Percentiles rank a stretch among this genome's conserved stretches.
phyloP scores from a whole-genome alignment of 2,113 vertebrate species.

The Perca flavescens region DNA sequence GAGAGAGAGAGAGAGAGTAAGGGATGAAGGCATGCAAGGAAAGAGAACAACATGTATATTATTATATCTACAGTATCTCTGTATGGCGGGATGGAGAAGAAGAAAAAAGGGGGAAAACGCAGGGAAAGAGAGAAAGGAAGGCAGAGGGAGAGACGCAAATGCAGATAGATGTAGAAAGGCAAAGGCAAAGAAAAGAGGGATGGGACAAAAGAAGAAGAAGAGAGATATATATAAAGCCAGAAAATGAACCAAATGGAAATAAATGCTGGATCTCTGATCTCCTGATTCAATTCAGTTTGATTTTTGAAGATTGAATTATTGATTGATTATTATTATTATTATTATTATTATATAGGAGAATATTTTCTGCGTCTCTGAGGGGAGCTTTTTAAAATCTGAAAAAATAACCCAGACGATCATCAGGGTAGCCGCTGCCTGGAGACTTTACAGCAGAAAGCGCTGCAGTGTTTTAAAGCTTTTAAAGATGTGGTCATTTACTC shows the following conservation, averaged over 20 bases:
- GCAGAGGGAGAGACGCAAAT: background rate
- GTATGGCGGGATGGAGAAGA: background rate
- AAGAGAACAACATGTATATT: background rate
- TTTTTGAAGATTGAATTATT: background rate
- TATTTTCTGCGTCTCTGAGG: background rate
- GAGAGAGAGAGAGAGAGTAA: slow-evolving; percentile 2
- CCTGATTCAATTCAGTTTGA: background rate
- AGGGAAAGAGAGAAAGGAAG: background rate
- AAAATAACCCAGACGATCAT: background rate
- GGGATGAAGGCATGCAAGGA: slow-evolving; percentile 20
- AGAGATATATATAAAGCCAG: background rate
- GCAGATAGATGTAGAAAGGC: background rate
- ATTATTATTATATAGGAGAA: background rate
- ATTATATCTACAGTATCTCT: background rate
- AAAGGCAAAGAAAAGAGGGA: background rate
- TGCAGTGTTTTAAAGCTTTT: background rate
- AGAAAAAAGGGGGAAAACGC: background rate
- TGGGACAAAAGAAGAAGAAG: background rate
- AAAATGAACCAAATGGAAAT: background rate
- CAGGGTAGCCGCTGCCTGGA: background rate
- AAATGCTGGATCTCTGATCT: background rate
- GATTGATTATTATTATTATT: background rate
- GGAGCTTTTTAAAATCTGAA: background rate
- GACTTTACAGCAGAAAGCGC: background rate
- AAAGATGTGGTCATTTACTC: background rate